A percentile compares a stretch with the other conserved stretches of the same genome.
phyloP scores from a whole-genome alignment of 2,797 vertebrate genomes.

The Syndactyla subalaris region DNA sequence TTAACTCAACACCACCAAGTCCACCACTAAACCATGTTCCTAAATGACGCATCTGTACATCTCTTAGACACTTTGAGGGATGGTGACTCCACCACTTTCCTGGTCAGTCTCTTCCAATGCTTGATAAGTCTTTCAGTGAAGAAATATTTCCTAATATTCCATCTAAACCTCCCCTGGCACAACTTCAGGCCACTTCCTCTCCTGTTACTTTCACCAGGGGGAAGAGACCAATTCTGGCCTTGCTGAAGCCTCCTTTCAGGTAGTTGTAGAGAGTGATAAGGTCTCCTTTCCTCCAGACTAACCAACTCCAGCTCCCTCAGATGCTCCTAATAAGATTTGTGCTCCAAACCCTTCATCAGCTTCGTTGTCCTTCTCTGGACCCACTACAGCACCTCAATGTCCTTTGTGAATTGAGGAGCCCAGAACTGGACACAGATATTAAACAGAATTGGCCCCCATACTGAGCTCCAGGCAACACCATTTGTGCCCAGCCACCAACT shows the following conservation, averaged over 20 bases:
- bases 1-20: neutral
- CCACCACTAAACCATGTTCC: neutral
- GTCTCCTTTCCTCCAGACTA: neutral
- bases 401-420: neutral
- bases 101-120: neutral
- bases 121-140: neutral
- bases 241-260: neutral
- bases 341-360: neutral
- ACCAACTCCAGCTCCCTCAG: neutral
- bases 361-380: fast-evolving
- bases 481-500: neutral
- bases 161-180: neutral
- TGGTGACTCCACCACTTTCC: neutral
- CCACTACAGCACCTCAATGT: fast-evolving
- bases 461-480: neutral
- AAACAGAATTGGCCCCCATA: neutral
- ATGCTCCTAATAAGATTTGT: neutral
- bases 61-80: neutral
- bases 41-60: neutral
- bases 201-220: neutral
- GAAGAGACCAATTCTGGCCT: neutral
- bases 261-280: neutral
- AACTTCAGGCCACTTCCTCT: neutral
- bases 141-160: neutral
- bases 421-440: neutral